Evolutionary conservation across 2,797 vertebrate genomes (phyloP), one percentile per base, ranked within the genome.

Genomic region (Anguilla pacifica): DNA sequence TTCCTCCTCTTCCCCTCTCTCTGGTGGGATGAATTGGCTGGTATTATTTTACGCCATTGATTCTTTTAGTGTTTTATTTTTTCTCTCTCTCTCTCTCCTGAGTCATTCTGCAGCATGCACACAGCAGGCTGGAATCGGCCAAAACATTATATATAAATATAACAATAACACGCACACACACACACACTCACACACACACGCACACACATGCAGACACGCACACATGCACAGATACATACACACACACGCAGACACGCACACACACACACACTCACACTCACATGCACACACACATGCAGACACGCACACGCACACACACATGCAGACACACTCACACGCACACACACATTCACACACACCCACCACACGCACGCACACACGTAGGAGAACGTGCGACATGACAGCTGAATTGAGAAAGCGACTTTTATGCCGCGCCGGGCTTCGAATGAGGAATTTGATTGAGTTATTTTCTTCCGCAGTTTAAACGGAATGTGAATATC

Each of bases 11-110:
- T 49, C 61, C 7, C 59, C 28, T 81, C 25, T 81, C 25, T 81
- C 19, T 43, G 3, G 25, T 51, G 84, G 39, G 53, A 31, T n/a
- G 0, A 15, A 55, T 15, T 13, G 49, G 46, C 57, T 11, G 11
- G 25, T 43, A 83, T 88, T 84, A 84, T 84, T 88, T 88, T 64
- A 74, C 61, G 43, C 88, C 79, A 88, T 84, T 59, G 85, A 88
- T 88, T 88, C 85, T 19, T 87, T 35, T 1, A 35, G 35, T 35
- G 35, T 35, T 35, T 35, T 1, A 35, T 35, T 35, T 35, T 35
- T 35, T 83, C 46, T 83, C n/a, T 81, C 28, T 72, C 59, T 59
- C 79, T 67, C 0, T 86, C 85, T 85, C 84, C 83, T n/a, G 86
- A 74, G 83, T 83, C 86, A 67, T 83, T 22, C 86, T 51, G 46